Evolutionary conservation across 2,888 invertebrate genomes (phyloP), one percentile per base, ranked within the genome.

Genomic region (Diarsia dahlii): DNA sequence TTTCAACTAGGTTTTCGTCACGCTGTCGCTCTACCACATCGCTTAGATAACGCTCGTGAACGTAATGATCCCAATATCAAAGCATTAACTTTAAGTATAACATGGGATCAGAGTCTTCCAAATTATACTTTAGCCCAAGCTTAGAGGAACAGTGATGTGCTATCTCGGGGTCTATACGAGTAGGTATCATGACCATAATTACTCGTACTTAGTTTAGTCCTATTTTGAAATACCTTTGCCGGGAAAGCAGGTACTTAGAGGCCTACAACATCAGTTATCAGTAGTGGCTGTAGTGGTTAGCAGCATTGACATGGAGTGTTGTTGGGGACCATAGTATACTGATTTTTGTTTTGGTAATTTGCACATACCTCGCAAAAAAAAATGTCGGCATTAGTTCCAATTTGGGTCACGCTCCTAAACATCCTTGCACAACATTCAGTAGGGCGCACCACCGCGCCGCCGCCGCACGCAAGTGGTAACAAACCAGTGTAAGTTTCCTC

Each of bases 21-120:
- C 28, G 15, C 58, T 58, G 12, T 58, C 15, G 23, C 15, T 58
- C 18, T 34, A 46, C 0, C 2, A 13, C n/a, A 34, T 23, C 8
- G 15, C 13, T 45, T 39, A 76, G 1, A 76, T 74, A 64, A 45
- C 77, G 48, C 50, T 73, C 28, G 39, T 63, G 28, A 45, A 45
- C 20, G 50, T 9, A 15, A 64, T 50, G 45, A n/a, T 13, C 65
- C 62, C 13, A 77, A 77, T 20, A 18, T n/a, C 23, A 23, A 10
- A 20, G 15, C 3, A 52, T 12, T 54, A n/a, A n/a, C n/a, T n/a
- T 12, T 56, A 56, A 56, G 56, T 56, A 13, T 13, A 23, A 13
- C 13, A 20, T 56, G 13, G 56, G 2, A 28, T 18, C 20, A 8
- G 5, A n/a, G 23, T 23, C 23, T 58, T 15, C 6, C 23, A 28